Evolutionary conservation across 2,113 vertebrate species (phyloP), one percentile per base, ranked within the genome.

Genomic region (Arizona elegans): DNA sequence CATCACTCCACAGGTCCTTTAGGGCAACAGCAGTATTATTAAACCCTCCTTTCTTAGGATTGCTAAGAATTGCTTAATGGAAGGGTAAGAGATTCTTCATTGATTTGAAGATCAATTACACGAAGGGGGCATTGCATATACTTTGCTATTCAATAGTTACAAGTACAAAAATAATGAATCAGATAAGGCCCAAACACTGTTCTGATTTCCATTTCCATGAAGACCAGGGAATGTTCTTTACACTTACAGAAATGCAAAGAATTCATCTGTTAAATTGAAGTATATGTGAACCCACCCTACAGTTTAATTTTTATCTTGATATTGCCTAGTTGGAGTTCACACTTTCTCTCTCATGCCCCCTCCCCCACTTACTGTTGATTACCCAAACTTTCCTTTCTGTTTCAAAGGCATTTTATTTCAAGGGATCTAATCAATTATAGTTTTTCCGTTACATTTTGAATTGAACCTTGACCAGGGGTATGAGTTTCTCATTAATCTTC

Each of bases 11-110:
- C 29, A 70, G 5, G 12, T 70, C 29, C 65, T n/a, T 33, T 33
- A 33, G n/a, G 1, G 26, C 4, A n/a, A n/a, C 29, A n/a, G 29
- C 5, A 70, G 26, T 33, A 70, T 0, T 33, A n/a, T 70, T 70
- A 70, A 70, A 33, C 29, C 29, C 65, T 15, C 65, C 29, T 70
- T n/a, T 70, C 13, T 33, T 70, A 70, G 12, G 29, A 70, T 70
- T 70, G n/a, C n/a, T 70, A 70, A 70, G 13, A 1, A 15, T 29
- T 90, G 58, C 90, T 88, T 91, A 96, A 33, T 86, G 89, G 75
- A 91, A 90, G 90, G 91, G 89, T 23, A 85, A 23, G 21, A 93
- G 38, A 7, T 50, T 52, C 33, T 6, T 1, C 43, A n/a, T 55
- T 86, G 0, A 15, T 87, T 90, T 19, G 29, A 65, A 47, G 54